Conservation (phyloP, 2,888 invertebrate genomes). For the Phengaris alcon region DNA sequence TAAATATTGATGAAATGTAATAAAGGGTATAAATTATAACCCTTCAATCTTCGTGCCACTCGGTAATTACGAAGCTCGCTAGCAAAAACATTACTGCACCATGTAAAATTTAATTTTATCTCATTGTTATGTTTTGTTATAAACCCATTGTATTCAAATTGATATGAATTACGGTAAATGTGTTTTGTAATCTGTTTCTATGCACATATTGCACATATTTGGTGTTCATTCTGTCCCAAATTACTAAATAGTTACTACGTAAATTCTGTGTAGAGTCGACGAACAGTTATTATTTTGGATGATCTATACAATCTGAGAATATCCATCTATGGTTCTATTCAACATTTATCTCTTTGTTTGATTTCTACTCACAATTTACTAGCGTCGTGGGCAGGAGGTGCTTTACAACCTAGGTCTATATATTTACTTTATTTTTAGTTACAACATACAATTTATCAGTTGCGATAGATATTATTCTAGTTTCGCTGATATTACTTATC, state of each 20-base stretch:
- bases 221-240: background rate
- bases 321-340: background rate
- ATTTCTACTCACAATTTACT: background rate
- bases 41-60: slow-evolving; percentile 22
- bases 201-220: background rate
- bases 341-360: slow-evolving; percentile 8
- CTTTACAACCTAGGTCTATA: slow-evolving; percentile 4
- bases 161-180: slow-evolving; percentile 13
- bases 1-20: slow-evolving; percentile 25
- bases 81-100: slow-evolving; percentile 3
- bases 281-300: background rate
- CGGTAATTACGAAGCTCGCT: slow-evolving; percentile 15
- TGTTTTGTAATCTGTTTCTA: background rate
- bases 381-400: slow-evolving; percentile 1
- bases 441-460: slow-evolving; percentile 27
- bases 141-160: slow-evolving; percentile 27
- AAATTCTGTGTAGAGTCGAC: background rate
- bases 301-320: background rate
- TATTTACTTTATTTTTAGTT: slow-evolving; percentile 23
- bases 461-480: slow-evolving; percentile 23
- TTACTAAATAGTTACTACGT: no score
- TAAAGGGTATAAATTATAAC: slow-evolving; percentile 4
- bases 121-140: slow-evolving; percentile 17
- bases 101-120: slow-evolving; percentile 23
- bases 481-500: slow-evolving; percentile 32